Base-by-base conservation (phyloP, 2,797 vertebrate species). In the Darevskia mixta region DNA sequence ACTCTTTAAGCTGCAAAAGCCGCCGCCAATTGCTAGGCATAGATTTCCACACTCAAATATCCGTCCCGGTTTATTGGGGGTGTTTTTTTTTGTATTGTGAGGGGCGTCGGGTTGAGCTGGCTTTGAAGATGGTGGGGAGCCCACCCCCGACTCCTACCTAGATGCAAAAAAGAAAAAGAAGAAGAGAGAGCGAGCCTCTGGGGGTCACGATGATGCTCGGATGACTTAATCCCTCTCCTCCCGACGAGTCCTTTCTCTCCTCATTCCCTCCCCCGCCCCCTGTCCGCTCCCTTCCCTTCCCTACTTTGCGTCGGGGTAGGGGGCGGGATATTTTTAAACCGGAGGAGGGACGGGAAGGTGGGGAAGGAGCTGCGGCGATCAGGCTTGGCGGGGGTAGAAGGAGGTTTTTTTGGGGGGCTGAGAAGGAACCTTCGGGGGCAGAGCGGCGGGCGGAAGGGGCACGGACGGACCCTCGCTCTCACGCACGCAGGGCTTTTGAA, bases 241-340 rank as follows among this genome's bases (percentile, higher is more conserved):
- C 17, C 27, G 25, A 79, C 69, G 1, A 3, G 71, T 18, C 71
- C 49, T 55, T 55, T 55, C 49, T 55, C 49, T 55, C 49, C 82
- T 23, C 20, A 8, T 27, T 10, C 7, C 17, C 38, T 13, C 43
- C 6, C 67, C 18, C 32, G 7, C 77, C 64, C 27, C 9, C 29
- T 29, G 38, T 32, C 23, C 10, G 6, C 18, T 2, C 75, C 23
- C n/a, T 0, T 2, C 75, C 23, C n/a, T 0, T 13, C 13, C 11
- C 72, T 6, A 1, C 13, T 29, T 18, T 64, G 89, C 73, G 75
- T 72, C 35, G 61, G 79, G 83, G 41, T 17, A 77, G 83, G 8
- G 82, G 76, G 2, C 0, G 79, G 86, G 85, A 76, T 87, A 81
- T 85, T 81, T 85, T 75, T 69, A 85, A 81, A 43, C 77, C 29